These are phyloP conservation scores for Macrosteles quadrilineatus DNA, from an alignment of 1,140 invertebrate species.

Conservation along the genomic window DNA sequence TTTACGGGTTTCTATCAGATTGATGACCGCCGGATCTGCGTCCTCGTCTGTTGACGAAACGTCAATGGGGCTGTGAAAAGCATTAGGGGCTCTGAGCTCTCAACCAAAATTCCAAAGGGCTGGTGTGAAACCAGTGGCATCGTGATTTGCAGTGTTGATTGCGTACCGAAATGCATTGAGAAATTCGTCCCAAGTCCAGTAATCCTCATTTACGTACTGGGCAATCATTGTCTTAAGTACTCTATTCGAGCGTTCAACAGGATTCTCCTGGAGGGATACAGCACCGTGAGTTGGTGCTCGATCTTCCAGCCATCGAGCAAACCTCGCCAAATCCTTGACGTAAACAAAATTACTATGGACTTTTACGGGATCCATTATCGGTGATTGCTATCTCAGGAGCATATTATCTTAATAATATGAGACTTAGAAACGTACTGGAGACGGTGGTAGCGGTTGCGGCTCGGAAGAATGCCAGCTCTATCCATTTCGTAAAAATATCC, in stretches of 20 bases:
- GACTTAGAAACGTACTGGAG: too few species aligned
- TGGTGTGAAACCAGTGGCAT: conserved; percentile 47
- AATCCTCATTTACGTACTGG: conserved; percentile 46
- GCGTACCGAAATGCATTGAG: conserved; percentile 49
- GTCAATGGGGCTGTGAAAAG: neutral
- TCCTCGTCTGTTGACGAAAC: too few species aligned
- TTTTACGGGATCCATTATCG: too few species aligned
- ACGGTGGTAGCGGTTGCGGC: too few species aligned
- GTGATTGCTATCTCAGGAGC: too few species aligned
- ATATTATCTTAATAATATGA: conserved; percentile 1
- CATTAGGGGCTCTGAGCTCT: conserved; percentile 41
- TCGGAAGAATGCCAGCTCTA: conserved; percentile 44
- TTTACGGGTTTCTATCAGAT: neutral
- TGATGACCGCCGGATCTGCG: neutral
- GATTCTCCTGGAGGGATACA: too few species aligned
- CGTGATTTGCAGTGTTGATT: conserved; percentile 49
- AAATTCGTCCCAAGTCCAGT: conserved; percentile 46
- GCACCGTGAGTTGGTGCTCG: too few species aligned
- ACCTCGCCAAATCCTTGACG: too few species aligned
- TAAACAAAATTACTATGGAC: too few species aligned
- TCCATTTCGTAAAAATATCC: conserved; percentile 50
- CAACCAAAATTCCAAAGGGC: conserved; percentile 49
- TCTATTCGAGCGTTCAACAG: too few species aligned
- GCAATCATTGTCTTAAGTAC: conserved; percentile 50
- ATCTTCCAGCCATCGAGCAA: too few species aligned